Evolutionary conservation across 92 coral and sea anemone species (phyloP).

Genomic region (Micromussa lordhowensis): DNA sequence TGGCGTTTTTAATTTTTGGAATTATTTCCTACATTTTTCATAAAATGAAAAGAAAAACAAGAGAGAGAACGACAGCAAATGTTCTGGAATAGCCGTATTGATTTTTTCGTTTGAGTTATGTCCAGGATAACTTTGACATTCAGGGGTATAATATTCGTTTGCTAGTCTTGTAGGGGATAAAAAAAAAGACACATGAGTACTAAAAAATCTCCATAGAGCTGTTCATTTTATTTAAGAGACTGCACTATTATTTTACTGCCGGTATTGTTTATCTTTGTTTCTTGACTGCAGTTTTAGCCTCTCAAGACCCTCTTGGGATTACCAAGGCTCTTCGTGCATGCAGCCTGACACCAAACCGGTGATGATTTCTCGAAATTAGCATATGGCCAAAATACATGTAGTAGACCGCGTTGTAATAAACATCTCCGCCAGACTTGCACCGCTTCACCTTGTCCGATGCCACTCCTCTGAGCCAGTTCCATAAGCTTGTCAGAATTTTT

Average conservation of each 20-base stretch:
- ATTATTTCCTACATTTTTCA: no score
- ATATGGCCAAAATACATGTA: slow-evolving; percentile 64
- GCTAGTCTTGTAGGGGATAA: not conserved
- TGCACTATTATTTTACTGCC: not conserved
- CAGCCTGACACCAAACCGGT: slow-evolving; percentile 79
- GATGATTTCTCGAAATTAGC: slow-evolving; percentile 52
- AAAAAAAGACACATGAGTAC: not conserved
- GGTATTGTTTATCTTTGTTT: not conserved
- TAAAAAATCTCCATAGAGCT: not conserved
- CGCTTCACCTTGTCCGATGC: slow-evolving; percentile 40
- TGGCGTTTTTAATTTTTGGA: no score
- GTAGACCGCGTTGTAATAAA: slow-evolving; percentile 74
- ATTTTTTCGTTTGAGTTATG: no score
- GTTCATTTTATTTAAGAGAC: not conserved
- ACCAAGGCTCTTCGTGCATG: slow-evolving; percentile 66
- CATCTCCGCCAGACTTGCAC: slow-evolving; percentile 62
- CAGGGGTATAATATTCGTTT: no score
- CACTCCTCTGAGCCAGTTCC: slow-evolving; percentile 51
- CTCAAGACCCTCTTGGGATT: slow-evolving; percentile 36
- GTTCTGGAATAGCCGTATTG: no score
- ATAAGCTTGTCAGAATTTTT: slow-evolving; percentile 41
- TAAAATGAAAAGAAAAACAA: no score
- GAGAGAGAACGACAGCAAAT: no score
- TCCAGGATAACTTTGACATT: no score
- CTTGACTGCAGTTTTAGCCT: not conserved